Base-by-base conservation (phyloP, 2,888 invertebrate genomes). In the Balanococcus diminutus region DNA sequence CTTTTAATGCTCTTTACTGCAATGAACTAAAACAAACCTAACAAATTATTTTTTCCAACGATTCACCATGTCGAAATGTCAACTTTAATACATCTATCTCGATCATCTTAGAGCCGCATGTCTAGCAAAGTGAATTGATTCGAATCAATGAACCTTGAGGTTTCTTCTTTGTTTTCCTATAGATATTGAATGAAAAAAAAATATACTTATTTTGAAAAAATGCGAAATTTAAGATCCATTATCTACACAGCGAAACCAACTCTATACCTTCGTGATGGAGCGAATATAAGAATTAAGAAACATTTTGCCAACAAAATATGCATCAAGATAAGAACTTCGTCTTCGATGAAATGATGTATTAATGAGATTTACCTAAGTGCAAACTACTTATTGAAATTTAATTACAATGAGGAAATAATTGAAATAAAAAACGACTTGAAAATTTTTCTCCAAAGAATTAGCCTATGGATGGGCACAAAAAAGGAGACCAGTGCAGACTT, bases 1-100 rank as follows among this genome's bases (percentile, higher is more conserved):
- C 75, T 79, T 32, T 79, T 79, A 79, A 79, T 79, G 75, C 72
- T 72, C 72, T 72, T 72, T 72, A 28, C n/a, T 32, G 16, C 6
- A 72, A 31, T n/a, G 31, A n/a, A n/a, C n/a, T 79, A 79, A 36
- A 36, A 36, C 28, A 79, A 79, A 79, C 36, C 19, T 19, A 22
- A 36, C 32, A 16, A 79, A 79, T 79, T 32, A 22, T 79, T 36
- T 22, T 56, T 8, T 56, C 56, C 22, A 56, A 56, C 56, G 14
- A 56, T 56, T 56, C 56, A 56, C 56, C 56, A 22, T 56, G 22
- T 56, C 56, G 22, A 56, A 56, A 56, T 56, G 56, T 56, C 56
- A 56, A 56, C 56, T 9, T 22, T 9, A 19, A 56, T 56, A 22
- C 56, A 22, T 22, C 56, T 9, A 56, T 22, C 56, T 56, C n/a